Evolutionary conservation across 1,140 invertebrate species (phyloP), one percentile per base, ranked within the genome.

Genomic region (Pogonognathellus flavescens): DNA sequence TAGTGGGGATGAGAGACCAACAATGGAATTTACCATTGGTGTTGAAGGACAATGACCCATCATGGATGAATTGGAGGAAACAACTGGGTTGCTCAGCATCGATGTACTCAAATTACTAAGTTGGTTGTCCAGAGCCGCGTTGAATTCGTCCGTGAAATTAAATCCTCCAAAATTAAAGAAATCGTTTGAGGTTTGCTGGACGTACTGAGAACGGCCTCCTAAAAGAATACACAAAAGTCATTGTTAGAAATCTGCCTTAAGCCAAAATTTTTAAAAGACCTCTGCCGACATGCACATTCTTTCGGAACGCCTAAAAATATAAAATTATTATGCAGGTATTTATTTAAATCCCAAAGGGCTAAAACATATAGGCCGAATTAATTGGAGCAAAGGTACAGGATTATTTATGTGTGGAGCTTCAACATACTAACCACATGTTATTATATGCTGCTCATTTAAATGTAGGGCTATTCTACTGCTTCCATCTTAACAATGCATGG

Each of bases 1-100:
- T 84, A n/a, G 91, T 90, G 80, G 92, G 91, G 18, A 93, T 84
- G 7, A 90, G 70, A 86, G 86, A 89, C 85, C 85, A 88, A 83
- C 83, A 84, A 86, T 85, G 80, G 83, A 80, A 82, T 83, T 89
- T 88, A 89, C 88, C 88, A 89, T 89, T 89, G 87, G 88, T 85
- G 86, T 82, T 83, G 82, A 82, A 57, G 76, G 80, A 60, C 83
- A 86, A 50, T 86, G 82, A 57, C 84, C 84, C 84, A 88, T 80
- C 18, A 89, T 86, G 81, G 86, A 84, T n/a, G 70, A 84, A 70
- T 62, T 86, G 8, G 59, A 59, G 13, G 86, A 84, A 8, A 84
- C 62, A 8, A 81, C 84, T 31, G 84, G 50, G 53, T 66, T 88
- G 16, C 76, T 82, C 10, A 89, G 84, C 22, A 89, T 80, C 25